A percentile compares a stretch with the other conserved stretches of the same genome.
These are phyloP conservation scores for Macrosoma leucophasiata DNA, from an alignment of 2,888 invertebrate genomes.

Conservation along the genomic window DNA sequence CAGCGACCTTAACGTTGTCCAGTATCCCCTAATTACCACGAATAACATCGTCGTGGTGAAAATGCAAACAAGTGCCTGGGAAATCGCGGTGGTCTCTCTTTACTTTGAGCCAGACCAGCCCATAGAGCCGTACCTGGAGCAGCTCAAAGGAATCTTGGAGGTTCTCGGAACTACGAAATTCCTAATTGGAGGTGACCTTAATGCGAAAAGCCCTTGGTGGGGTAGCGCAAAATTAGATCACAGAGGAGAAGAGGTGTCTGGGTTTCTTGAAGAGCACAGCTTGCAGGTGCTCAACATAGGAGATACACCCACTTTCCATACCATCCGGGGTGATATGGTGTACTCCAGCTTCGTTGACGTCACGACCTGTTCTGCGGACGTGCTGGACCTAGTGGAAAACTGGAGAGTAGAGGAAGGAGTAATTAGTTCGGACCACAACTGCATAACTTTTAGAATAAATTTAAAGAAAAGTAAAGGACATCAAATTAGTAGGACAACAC, in stretches of 20 bases:
- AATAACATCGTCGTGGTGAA: slow-evolving; percentile 24
- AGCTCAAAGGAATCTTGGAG: neutral
- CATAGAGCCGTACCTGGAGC: slow-evolving; percentile 1
- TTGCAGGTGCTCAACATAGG: slow-evolving; percentile 13
- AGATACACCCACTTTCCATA: slow-evolving; percentile 11
- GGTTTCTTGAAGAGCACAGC: slow-evolving; percentile 4
- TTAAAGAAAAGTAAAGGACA: neutral
- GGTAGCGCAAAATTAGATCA: slow-evolving; percentile 6
- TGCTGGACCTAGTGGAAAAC: neutral
- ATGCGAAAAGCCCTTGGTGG: slow-evolving; percentile 17
- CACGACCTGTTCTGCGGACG: slow-evolving; percentile 4
- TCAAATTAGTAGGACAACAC: neutral
- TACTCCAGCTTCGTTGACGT: too few relatives aligned
- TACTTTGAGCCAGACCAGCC: neutral
- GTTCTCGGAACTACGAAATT: neutral
- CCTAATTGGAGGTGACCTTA: slow-evolving; percentile 15
- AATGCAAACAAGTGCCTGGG: neutral
- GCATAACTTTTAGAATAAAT: neutral
- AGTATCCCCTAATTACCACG: slow-evolving; percentile 25
- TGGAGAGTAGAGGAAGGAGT: slow-evolving; percentile 9
- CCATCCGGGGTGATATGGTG: slow-evolving; percentile 2
- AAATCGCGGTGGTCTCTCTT: neutral
- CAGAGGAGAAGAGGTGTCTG: slow-evolving; percentile 9
- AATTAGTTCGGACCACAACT: neutral
- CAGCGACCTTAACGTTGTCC: slow-evolving; percentile 13